Conservation (phyloP, 2,797 vertebrate species). For the Simalia tracyae region DNA sequence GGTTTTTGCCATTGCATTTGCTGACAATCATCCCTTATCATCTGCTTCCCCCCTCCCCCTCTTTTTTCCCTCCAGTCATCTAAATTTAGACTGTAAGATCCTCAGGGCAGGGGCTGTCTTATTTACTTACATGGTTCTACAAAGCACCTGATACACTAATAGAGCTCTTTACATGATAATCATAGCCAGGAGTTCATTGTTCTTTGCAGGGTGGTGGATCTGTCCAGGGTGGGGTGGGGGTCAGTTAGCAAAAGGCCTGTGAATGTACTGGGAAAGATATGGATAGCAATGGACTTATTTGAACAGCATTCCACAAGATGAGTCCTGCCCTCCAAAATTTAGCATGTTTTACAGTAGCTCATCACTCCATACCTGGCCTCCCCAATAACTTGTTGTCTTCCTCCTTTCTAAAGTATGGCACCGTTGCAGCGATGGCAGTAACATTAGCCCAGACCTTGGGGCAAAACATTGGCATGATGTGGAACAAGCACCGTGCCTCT, state of each 20-base stretch:
- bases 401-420: conserved; percentile 81
- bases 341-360: not conserved
- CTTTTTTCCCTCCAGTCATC: no score
- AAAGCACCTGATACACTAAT: not conserved
- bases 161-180: not conserved
- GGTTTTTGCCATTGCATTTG: not conserved
- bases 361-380: not conserved
- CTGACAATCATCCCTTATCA: not conserved
- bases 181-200: not conserved
- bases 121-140: not conserved
- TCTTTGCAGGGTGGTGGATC: not conserved
- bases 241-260: not conserved
- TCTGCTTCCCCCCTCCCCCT: not conserved
- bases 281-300: not conserved
- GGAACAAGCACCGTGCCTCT: conserved; percentile 86
- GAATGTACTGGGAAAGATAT: not conserved
- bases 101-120: not conserved
- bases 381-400: not conserved
- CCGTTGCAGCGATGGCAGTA: conserved; percentile 86
- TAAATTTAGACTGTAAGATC: not conserved
- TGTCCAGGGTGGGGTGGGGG: not conserved
- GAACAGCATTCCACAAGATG: not conserved
- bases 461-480: conserved; percentile 95
- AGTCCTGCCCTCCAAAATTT: not conserved
- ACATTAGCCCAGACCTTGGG: conserved; percentile 91